Conservation (phyloP, 2,888 invertebrate species). For the Melanchra persicariae region DNA sequence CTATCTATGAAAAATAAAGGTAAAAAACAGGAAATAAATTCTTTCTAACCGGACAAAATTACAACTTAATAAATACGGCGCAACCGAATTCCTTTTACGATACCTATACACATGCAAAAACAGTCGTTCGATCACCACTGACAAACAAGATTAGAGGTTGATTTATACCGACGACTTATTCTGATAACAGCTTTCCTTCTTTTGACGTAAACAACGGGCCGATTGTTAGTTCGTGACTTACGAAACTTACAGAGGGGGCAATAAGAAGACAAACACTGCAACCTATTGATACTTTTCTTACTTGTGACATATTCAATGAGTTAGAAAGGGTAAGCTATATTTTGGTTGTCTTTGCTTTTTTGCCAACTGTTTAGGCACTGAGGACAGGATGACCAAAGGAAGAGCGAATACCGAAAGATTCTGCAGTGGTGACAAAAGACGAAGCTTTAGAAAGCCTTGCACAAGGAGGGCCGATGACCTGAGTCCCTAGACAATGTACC, state of each 20-base stretch:
- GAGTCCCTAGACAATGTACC: no score
- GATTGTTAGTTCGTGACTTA: slow-evolving; percentile 66
- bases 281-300: not conserved
- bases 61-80: slow-evolving; percentile 47
- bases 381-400: no score
- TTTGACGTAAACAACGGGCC: slow-evolving; percentile 82
- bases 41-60: slow-evolving; percentile 20
- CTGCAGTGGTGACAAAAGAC: no score
- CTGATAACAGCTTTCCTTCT: slow-evolving; percentile 82
- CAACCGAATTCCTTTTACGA: slow-evolving; percentile 35
- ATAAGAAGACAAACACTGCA: not conserved
- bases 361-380: no score
- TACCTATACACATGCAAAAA: slow-evolving; percentile 69
- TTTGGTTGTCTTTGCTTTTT: not conserved
- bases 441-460: no score
- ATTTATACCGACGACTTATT: slow-evolving; percentile 82
- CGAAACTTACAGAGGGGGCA: slow-evolving; percentile 20
- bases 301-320: not conserved
- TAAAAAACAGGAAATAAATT: slow-evolving; percentile 12
- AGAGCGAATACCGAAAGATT: no score
- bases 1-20: no score
- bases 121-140: slow-evolving; percentile 77
- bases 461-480: no score
- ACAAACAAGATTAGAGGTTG: slow-evolving; percentile 82
- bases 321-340: not conserved